Percentiles rank a stretch among this genome's conserved stretches.
phyloP scores from a whole-genome alignment of 2,797 vertebrate species.

The Chiroxiphia lanceolata region DNA sequence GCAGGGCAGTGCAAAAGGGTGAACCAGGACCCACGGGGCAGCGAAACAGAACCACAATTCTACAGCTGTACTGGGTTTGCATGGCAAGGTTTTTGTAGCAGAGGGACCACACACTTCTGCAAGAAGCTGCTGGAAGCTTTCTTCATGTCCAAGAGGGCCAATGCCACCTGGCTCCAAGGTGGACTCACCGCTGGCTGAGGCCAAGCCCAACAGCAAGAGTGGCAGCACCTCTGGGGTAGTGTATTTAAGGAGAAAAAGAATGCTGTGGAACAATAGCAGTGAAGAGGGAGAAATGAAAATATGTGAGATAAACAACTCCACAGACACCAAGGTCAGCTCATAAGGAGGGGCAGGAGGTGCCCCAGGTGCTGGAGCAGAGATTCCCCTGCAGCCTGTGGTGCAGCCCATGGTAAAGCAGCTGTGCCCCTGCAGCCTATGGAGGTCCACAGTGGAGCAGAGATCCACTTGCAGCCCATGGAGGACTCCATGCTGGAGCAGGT shows the following conservation, averaged over 20 bases:
- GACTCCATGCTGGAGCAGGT: neutral
- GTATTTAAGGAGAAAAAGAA: neutral
- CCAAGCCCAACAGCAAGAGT: neutral
- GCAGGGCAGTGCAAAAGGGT: neutral
- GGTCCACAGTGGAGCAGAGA: neutral
- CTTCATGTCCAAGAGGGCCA: too few species aligned
- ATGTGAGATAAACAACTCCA: neutral
- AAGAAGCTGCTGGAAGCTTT: neutral
- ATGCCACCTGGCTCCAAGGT: neutral
- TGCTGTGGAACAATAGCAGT: neutral
- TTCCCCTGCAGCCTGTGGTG: neutral
- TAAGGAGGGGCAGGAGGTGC: neutral
- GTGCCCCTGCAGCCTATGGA: too few species aligned
- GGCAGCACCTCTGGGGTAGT: neutral
- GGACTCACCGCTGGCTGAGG: neutral
- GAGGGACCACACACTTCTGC: too few species aligned
- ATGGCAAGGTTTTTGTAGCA: neutral
- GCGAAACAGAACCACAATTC: neutral
- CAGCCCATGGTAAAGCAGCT: neutral
- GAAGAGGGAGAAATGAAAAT: neutral
- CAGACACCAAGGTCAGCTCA: neutral
- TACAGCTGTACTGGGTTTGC: neutral
- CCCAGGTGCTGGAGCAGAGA: neutral
- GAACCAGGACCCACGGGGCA: neutral
- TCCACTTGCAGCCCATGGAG: neutral